These are phyloP conservation scores for Nautilus pompilius DNA, from an alignment of 1,140 invertebrate species.

Conservation along the genomic window DNA sequence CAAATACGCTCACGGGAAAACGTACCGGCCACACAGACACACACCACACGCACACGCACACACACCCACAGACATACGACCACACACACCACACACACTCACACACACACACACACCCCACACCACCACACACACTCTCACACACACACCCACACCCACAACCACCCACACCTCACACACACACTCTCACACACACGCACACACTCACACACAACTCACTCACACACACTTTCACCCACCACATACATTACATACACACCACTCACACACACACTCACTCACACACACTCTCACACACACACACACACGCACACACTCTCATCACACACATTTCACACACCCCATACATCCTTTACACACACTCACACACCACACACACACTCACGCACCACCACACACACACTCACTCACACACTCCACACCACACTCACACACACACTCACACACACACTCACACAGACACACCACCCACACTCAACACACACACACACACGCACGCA, in stretches of 20 bases:
- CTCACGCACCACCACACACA: not conserved
- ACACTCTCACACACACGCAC: not conserved
- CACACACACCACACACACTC: not conserved
- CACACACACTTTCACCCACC: not conserved
- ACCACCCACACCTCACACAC: not conserved
- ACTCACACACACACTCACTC: not conserved
- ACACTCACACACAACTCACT: not conserved
- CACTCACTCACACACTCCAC: slow-evolving; percentile 2
- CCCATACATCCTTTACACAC: not conserved
- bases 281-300: not conserved
- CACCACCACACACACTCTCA: not conserved
- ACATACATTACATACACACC: not conserved
- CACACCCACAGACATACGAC: not conserved
- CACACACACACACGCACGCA: too few species aligned
- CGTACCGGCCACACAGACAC: too few species aligned
- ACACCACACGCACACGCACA: not conserved
- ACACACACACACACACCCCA: not conserved
- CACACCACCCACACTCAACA: too few species aligned
- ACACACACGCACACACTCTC: not conserved
- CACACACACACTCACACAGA: too few species aligned
- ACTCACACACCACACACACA: not conserved
- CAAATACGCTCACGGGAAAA: too few species aligned
- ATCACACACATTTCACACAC: not conserved
- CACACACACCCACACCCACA: not conserved
- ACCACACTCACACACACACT: too few species aligned